Evolutionary conservation across 2,113 vertebrate genomes (phyloP).

Genomic region (Sphaerodactylus townsendi): DNA sequence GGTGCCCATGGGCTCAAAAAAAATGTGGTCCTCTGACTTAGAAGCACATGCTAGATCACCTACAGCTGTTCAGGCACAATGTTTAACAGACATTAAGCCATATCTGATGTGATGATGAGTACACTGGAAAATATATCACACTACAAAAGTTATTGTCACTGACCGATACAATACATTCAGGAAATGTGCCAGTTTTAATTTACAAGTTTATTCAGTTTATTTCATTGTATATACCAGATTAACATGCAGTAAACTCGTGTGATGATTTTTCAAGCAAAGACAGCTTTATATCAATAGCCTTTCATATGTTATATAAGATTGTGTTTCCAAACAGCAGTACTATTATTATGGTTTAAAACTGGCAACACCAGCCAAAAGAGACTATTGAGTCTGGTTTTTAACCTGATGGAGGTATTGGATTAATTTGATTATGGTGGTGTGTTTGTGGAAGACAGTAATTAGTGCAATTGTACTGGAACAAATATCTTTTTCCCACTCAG

Average conservation of each 20-base stretch:
- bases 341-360: neutral
- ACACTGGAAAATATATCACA: neutral
- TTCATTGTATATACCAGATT: slow-evolving; percentile 63
- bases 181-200: slow-evolving; percentile 7
- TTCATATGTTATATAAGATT: neutral
- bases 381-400: neutral
- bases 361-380: slow-evolving; percentile 25
- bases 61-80: no score
- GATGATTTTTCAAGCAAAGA: slow-evolving; percentile 8
- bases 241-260: slow-evolving; percentile 20
- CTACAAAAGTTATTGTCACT: neutral
- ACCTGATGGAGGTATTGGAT: neutral
- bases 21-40: neutral
- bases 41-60: neutral
- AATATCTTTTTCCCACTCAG: neutral
- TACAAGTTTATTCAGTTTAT: slow-evolving; percentile 45
- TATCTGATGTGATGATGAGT: neutral
- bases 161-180: neutral
- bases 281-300: neutral
- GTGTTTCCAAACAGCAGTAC: neutral
- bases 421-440: neutral
- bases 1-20: neutral
- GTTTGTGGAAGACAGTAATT: neutral
- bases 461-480: neutral
- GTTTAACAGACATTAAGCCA: no score